Evolutionary conservation across 2,888 invertebrate genomes (phyloP).

Genomic region (Lasioglossum calceatum): DNA sequence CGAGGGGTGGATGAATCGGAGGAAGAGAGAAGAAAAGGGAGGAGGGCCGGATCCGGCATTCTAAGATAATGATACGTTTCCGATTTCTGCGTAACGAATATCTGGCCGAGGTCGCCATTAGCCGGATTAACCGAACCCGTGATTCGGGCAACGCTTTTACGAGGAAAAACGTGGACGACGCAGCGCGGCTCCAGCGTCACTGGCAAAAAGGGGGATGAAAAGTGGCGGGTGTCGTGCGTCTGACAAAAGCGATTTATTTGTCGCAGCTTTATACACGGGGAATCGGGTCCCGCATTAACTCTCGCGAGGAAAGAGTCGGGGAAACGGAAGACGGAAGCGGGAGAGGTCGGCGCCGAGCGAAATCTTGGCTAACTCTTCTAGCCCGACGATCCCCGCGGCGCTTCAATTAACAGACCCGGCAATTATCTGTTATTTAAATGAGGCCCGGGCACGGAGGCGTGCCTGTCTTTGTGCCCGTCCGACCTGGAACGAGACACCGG

Average conservation of each 20-base stretch:
- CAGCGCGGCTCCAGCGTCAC: constrained; percentile 30
- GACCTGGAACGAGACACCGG: constrained; percentile 30
- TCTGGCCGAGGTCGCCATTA: constrained; percentile 41
- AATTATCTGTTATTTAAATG: constrained; percentile 83
- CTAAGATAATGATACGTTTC: constrained; percentile 59
- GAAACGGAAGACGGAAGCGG: constrained; percentile 37
- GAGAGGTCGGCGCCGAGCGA: constrained; percentile 62
- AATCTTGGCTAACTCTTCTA: constrained; percentile 78
- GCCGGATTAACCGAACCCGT: constrained; percentile 44
- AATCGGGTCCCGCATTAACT: constrained; percentile 65
- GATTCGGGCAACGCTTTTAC: constrained; percentile 47
- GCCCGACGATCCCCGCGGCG: constrained; percentile 74
- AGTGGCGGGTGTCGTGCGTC: constrained; percentile 25
- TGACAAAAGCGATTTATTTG: constrained; percentile 67
- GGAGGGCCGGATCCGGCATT: background rate
- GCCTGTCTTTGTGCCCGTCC: constrained; percentile 72
- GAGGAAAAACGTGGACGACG: constrained; percentile 19
- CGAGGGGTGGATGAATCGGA: background rate
- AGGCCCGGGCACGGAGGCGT: constrained; percentile 70
- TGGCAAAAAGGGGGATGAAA: constrained; percentile 15
- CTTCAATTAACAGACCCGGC: constrained; percentile 81
- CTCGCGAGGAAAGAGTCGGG: constrained; percentile 36
- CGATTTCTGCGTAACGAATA: constrained; percentile 56
- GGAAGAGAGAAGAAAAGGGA: background rate
- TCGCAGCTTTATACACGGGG: constrained; percentile 52